Percentiles rank a stretch among this genome's conserved stretches.
These are phyloP conservation scores for Drepana falcataria DNA, from an alignment of 2,888 invertebrate species.

Conservation along the genomic window DNA sequence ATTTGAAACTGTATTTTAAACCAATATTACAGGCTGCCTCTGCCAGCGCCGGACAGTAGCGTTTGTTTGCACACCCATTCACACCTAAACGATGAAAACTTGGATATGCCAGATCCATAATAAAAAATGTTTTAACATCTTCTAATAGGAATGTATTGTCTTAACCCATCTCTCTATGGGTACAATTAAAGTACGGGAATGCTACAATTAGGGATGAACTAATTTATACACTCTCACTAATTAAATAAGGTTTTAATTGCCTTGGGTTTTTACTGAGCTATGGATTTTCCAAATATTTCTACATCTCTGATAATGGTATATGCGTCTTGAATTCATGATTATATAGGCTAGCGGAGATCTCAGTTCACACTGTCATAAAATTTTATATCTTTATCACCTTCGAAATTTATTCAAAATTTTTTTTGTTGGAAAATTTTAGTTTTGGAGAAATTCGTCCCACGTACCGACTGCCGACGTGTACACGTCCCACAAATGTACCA, in stretches of 20 bases:
- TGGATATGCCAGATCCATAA: constrained; percentile 22
- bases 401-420: neutral
- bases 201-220: neutral
- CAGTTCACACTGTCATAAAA: neutral
- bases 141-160: constrained; percentile 30
- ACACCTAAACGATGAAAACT: constrained; percentile 34
- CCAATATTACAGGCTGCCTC: neutral
- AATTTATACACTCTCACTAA: neutral
- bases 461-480: constrained; percentile 26
- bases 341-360: neutral
- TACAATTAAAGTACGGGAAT: constrained; percentile 5
- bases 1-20: neutral
- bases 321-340: too few relatives aligned
- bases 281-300: too few relatives aligned
- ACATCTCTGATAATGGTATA: too few relatives aligned
- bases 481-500: constrained; percentile 21
- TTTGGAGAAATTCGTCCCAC: constrained; percentile 51
- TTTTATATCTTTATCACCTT: neutral
- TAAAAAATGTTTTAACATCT: constrained; percentile 43
- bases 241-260: neutral
- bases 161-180: constrained; percentile 14
- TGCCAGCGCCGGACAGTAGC: constrained; percentile 35
- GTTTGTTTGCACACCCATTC: constrained; percentile 51
- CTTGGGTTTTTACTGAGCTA: neutral
- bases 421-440: constrained; percentile 13